Conservation (phyloP, 1,140 invertebrate species). For the Drosophila tristis region DNA sequence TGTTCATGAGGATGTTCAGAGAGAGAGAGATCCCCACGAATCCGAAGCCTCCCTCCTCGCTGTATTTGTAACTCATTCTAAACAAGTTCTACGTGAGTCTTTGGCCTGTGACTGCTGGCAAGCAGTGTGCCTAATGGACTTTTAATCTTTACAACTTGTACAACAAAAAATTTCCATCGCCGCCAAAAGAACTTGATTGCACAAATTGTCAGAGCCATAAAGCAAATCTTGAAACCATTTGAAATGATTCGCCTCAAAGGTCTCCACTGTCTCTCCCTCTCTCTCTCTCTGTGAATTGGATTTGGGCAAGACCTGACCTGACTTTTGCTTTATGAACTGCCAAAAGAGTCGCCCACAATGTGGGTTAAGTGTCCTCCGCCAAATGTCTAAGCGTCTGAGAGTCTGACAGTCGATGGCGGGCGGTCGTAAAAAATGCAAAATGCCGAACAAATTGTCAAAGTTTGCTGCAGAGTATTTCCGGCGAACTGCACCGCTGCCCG, state of each 20-base stretch:
- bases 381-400: conserved; percentile 7
- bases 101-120: conserved; percentile 12
- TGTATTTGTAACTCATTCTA: conserved; percentile 8
- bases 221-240: conserved; percentile 27
- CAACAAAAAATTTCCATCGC: conserved; percentile 39
- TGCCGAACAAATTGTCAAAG: conserved; percentile 64
- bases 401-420: conserved; percentile 46
- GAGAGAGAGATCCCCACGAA: background rate
- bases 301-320: background rate
- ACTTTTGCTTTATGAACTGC: background rate
- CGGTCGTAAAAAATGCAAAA: conserved; percentile 57
- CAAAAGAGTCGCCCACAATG: conserved; percentile 7
- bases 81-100: conserved; percentile 72
- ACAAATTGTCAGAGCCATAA: conserved; percentile 56
- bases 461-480: conserved; percentile 41
- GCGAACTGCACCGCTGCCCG: conserved; percentile 26
- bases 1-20: conserved; percentile 28
- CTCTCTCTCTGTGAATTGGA: background rate
- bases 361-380: conserved; percentile 16
- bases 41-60: background rate
- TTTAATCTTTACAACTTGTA: conserved; percentile 80
- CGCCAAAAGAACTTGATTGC: conserved; percentile 49
- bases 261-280: no score
- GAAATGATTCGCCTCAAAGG: background rate
- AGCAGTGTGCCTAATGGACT: conserved; percentile 67